A percentile compares a stretch with the other conserved stretches of the same genome.
Conservation (phyloP, 2,888 invertebrate species). For the Tinea pellionella region DNA sequence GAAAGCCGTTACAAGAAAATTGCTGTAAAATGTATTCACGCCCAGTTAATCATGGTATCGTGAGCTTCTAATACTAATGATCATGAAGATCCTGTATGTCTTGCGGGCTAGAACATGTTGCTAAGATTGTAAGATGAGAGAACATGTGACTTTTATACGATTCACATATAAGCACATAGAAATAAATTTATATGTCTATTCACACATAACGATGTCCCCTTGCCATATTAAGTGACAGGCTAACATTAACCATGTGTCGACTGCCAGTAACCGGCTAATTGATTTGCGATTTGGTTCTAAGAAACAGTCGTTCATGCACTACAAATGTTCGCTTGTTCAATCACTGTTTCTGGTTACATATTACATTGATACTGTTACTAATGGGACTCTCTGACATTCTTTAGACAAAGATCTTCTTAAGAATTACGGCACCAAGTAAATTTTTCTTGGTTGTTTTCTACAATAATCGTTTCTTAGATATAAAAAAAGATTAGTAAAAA, state of each 20-base stretch:
- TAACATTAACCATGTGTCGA: conserved; percentile 11
- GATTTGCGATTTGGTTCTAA: conserved; percentile 32
- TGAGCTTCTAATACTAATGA: neutral
- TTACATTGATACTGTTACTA: neutral
- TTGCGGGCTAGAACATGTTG: neutral
- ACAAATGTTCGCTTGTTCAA: conserved; percentile 2
- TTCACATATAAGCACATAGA: neutral
- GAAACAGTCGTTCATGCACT: neutral
- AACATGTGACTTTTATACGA: neutral
- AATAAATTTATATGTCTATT: conserved; percentile 8
- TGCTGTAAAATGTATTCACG: neutral
- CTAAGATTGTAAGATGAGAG: neutral
- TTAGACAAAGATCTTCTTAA: neutral
- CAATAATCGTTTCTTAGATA: neutral
- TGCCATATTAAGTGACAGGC: conserved; percentile 11
- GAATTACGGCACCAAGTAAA: neutral
- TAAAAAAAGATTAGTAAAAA: neutral
- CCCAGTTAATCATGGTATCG: neutral
- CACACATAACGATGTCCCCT: conserved; percentile 1
- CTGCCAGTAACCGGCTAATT: conserved; percentile 21
- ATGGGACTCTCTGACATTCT: neutral
- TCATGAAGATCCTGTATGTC: neutral
- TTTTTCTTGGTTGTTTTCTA: neutral
- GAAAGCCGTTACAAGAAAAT: conserved; percentile 5
- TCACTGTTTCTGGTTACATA: neutral